A percentile compares a stretch with the other conserved stretches of the same genome.
Evolutionary conservation across 2,888 invertebrate species (phyloP).

Genomic region (Syritta pipiens): DNA sequence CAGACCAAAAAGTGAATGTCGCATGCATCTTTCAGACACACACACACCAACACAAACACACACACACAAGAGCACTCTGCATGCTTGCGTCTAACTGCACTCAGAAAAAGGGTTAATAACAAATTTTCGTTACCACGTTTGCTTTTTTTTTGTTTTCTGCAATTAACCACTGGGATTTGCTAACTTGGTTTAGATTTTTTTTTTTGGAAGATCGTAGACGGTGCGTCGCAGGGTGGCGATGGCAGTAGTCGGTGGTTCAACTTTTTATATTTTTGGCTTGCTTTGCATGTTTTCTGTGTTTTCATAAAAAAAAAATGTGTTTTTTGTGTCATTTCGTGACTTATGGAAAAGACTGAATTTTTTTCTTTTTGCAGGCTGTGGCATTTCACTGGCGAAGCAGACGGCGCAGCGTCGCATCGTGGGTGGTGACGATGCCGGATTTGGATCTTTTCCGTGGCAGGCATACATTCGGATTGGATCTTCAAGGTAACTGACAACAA

Average conservation of each 20-base stretch:
- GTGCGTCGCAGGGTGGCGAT: constrained; percentile 9
- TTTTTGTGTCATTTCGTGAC: too few species aligned
- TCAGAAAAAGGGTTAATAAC: neutral
- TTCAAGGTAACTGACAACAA: constrained; percentile 82
- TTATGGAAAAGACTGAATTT: too few species aligned
- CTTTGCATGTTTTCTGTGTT: constrained; percentile 57
- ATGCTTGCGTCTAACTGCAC: constrained; percentile 3
- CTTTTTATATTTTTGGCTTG: constrained; percentile 28
- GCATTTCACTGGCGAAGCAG: constrained; percentile 90
- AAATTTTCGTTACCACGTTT: constrained; percentile 13
- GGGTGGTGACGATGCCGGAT: constrained; percentile 95
- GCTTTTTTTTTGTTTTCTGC: constrained; percentile 36
- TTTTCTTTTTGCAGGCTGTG: constrained; percentile 87
- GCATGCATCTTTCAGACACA: too few species aligned
- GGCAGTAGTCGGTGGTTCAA: constrained; percentile 32
- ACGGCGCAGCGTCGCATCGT: constrained; percentile 94
- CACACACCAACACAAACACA: too few species aligned
- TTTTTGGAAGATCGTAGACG: constrained; percentile 54
- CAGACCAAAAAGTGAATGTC: too few species aligned
- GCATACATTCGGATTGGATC: constrained; percentile 96
- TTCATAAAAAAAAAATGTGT: too few species aligned
- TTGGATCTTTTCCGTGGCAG: constrained; percentile 97
- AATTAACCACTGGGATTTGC: constrained; percentile 67
- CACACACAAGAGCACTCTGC: too few species aligned
- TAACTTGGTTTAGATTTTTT: constrained; percentile 58